Evolutionary conservation across 2,797 vertebrate genomes (phyloP).

Genomic region (Argyrosomus regius): DNA sequence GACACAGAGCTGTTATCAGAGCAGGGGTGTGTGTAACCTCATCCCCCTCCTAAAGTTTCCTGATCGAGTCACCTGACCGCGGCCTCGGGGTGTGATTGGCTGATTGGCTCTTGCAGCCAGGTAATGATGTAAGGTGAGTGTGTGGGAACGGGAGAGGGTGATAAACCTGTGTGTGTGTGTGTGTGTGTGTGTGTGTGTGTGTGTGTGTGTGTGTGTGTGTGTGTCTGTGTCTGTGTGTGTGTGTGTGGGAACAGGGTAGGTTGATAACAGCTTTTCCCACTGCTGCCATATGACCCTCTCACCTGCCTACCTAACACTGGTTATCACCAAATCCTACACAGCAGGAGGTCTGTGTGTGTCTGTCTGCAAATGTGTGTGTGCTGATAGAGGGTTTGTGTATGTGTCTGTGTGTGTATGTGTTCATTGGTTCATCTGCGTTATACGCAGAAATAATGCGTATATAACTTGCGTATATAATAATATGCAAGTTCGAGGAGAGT

Average conservation of each 20-base stretch:
- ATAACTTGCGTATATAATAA: too few relatives aligned
- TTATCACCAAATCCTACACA: slow-evolving; percentile 94
- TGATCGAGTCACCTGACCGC: slow-evolving; percentile 94
- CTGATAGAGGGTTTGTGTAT: slow-evolving; percentile 9
- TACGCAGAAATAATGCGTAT: slow-evolving; percentile 2
- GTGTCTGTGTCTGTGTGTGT: slow-evolving; percentile 49
- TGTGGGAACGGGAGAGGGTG: slow-evolving; percentile 98
- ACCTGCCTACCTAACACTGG: slow-evolving; percentile 86
- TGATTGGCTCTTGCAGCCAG: slow-evolving; percentile 88
- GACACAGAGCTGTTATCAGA: slow-evolving; percentile 95
- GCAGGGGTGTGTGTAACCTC: slow-evolving; percentile 93
- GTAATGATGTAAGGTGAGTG: slow-evolving; percentile 99
- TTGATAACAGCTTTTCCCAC: slow-evolving; percentile 92
- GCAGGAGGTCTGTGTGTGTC: slow-evolving; percentile 69
- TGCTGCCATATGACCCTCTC: slow-evolving; percentile 89
- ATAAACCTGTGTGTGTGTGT: slow-evolving; percentile 86
- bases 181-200: slow-evolving; percentile 47
- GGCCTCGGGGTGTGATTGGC: slow-evolving; percentile 88
- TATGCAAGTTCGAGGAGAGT: neutral
- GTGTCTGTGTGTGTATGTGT: neutral
- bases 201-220: slow-evolving; percentile 50
- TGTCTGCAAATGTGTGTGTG: slow-evolving; percentile 23
- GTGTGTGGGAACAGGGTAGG: slow-evolving; percentile 72
- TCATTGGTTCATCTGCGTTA: slow-evolving; percentile 10
- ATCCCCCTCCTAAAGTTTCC: slow-evolving; percentile 95